A percentile compares a stretch with the other conserved stretches of the same genome.
Conservation (phyloP, 2,113 vertebrate species). For the Eonycteris spelaea region DNA sequence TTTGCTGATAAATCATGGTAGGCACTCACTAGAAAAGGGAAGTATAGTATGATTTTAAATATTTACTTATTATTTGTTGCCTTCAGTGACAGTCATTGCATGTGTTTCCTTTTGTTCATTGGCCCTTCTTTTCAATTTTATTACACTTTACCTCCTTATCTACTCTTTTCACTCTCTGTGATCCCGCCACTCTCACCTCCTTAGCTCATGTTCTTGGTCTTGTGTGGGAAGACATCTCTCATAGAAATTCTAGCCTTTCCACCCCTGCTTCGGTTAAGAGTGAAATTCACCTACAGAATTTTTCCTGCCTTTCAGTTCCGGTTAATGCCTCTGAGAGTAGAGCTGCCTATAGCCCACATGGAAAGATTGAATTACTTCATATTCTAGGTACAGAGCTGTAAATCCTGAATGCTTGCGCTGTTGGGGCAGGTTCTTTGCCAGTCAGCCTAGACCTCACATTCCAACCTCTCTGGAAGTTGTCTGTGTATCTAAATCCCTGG, state of each 20-base stretch:
- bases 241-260: not conserved
- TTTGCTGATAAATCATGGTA: not conserved
- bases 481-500: not conserved
- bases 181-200: not conserved
- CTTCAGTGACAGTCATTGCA: not conserved
- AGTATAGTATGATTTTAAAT: not conserved
- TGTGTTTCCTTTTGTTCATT: not conserved
- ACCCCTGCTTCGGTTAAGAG: not conserved
- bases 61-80: not conserved
- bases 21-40: not conserved
- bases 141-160: not conserved
- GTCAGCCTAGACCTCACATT: not conserved
- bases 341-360: not conserved
- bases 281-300: not conserved
- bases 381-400: not conserved
- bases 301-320: not conserved
- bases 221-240: not conserved
- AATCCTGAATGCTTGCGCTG: not conserved
- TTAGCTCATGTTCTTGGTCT: not conserved
- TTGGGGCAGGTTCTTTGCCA: not conserved
- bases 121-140: not conserved
- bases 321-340: not conserved
- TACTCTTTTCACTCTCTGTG: not conserved
- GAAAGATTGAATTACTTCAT: not conserved
- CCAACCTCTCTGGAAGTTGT: not conserved